phyloP scores from a whole-genome alignment of 2,797 vertebrate genomes.

The Sylvia borin region DNA sequence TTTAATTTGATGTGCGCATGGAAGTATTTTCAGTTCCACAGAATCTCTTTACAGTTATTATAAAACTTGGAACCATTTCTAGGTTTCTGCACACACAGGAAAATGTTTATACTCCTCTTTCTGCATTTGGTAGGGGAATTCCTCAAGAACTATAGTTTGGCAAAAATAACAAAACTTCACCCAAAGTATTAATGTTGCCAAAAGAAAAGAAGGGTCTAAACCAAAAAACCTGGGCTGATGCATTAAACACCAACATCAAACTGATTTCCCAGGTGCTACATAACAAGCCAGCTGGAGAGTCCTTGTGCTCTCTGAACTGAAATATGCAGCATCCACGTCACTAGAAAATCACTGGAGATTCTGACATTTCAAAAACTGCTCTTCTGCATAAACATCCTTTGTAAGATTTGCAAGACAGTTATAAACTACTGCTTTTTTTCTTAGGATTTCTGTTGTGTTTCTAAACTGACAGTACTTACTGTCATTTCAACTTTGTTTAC shows the following conservation, averaged over 20 bases:
- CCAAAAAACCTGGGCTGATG: background rate
- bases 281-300: background rate
- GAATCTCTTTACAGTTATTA: background rate
- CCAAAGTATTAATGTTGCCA: background rate
- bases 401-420: background rate
- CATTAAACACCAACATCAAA: background rate
- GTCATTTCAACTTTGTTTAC: background rate
- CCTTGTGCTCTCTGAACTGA: background rate
- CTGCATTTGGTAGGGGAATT: background rate
- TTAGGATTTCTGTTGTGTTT: background rate
- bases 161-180: background rate
- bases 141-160: background rate
- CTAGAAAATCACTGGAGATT: background rate
- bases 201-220: background rate
- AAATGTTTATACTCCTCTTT: background rate
- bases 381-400: background rate
- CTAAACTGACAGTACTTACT: background rate
- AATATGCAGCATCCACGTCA: background rate
- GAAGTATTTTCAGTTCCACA: background rate
- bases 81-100: background rate
- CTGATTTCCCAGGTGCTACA: background rate
- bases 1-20: background rate
- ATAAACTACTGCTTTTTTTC: background rate
- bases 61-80: background rate
- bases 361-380: background rate